phyloP scores from a whole-genome alignment of 2,113 vertebrate genomes.

The Plotosus lineatus region DNA sequence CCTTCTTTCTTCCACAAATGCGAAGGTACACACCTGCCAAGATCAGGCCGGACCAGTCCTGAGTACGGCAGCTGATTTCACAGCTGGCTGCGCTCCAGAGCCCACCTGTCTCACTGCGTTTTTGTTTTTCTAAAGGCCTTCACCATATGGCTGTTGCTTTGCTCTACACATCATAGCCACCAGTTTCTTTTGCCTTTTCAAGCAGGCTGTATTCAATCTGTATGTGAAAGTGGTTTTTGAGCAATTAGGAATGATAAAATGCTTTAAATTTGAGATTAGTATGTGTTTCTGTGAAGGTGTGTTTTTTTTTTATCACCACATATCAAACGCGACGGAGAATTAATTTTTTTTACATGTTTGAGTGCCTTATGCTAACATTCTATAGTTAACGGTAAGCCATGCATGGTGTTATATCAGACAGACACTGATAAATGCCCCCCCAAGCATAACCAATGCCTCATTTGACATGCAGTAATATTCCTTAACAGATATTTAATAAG shows the following conservation, averaged over 20 bases:
- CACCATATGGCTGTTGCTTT: slow-evolving; percentile 71
- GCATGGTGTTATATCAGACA: neutral
- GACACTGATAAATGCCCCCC: slow-evolving; percentile 45
- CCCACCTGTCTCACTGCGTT: slow-evolving; percentile 50
- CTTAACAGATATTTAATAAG: slow-evolving; percentile 82
- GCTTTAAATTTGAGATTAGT: neutral
- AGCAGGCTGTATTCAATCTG: neutral
- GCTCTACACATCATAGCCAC: slow-evolving; percentile 42
- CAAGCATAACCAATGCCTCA: slow-evolving; percentile 76
- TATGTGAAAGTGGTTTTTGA: neutral
- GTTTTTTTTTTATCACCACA: slow-evolving; percentile 3
- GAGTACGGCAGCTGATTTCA: slow-evolving; percentile 68
- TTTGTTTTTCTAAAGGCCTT: slow-evolving; percentile 64
- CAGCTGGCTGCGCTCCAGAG: slow-evolving; percentile 63
- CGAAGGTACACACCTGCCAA: slow-evolving; percentile 58
- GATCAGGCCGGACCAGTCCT: slow-evolving; percentile 51
- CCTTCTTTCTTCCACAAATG: slow-evolving; percentile 53
- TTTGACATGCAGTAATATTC: slow-evolving; percentile 74
- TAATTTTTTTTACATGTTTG: neutral
- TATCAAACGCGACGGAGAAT: slow-evolving; percentile 1
- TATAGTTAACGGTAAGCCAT: neutral
- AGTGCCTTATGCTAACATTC: neutral
- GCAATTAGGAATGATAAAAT: neutral
- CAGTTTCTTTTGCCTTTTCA: neutral
- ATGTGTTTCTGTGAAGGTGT: neutral